These are phyloP conservation scores for Hydractinia symbiolongicarpus DNA, from an alignment of 30 jellyfish, hydroid and myxozoan genomes.

Conservation along the genomic window DNA sequence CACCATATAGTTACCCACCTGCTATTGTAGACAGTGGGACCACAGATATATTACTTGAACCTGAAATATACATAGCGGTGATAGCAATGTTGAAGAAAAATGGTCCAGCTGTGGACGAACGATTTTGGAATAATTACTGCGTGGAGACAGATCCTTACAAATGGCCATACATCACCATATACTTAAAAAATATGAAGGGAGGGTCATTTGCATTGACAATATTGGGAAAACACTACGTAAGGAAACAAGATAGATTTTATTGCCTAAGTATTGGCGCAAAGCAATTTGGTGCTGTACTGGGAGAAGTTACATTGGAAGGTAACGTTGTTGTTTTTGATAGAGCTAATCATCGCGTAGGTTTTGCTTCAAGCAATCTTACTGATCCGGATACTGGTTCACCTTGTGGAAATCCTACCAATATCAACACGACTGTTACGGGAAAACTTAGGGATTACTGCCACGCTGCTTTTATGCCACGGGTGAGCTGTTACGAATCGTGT, in stretches of 20 bases:
- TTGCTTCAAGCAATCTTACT: constrained; percentile 92
- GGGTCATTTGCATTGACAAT: constrained; percentile 96
- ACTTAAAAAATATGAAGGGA: constrained; percentile 78
- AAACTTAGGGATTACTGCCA: constrained; percentile 75
- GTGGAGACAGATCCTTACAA: constrained; percentile 90
- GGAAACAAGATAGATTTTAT: constrained; percentile 93
- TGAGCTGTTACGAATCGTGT: constrained; percentile 72
- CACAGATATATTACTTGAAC: constrained; percentile 83
- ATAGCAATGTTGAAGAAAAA: constrained; percentile 90
- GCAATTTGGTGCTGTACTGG: constrained; percentile 96
- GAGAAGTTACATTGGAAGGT: constrained; percentile 98
- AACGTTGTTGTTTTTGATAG: constrained; percentile 91
- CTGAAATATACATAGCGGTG: constrained; percentile 88
- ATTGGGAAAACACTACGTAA: constrained; percentile 90
- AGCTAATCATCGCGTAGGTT: constrained; percentile 90
- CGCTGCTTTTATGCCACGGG: constrained; percentile 89
- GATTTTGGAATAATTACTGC: constrained; percentile 94
- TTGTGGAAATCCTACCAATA: constrained; percentile 60
- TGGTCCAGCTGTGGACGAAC: constrained; percentile 91
- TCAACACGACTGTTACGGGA: constrained; percentile 52
- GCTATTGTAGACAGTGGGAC: constrained; percentile 98
- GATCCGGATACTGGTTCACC: constrained; percentile 95
- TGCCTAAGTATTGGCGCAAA: constrained; percentile 97
- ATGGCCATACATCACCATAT: constrained; percentile 92
- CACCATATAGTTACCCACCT: constrained; percentile 98